phyloP scores from a whole-genome alignment of 2,113 vertebrate genomes.

The Coptodon bakossiorum region DNA sequence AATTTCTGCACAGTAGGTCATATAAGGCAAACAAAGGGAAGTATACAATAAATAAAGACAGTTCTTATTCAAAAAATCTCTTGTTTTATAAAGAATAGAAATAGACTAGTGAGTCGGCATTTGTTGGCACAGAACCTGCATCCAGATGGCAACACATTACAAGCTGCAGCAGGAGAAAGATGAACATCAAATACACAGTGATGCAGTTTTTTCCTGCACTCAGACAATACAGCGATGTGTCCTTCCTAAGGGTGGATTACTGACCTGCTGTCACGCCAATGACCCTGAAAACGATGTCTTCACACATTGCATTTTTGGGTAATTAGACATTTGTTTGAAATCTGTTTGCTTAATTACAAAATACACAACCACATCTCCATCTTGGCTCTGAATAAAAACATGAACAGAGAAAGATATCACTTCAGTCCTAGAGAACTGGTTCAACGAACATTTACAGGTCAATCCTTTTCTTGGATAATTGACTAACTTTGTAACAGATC shows the following conservation, averaged over 20 bases:
- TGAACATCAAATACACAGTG: background rate
- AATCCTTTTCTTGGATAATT: background rate
- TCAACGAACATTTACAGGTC: background rate
- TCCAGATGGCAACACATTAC: background rate
- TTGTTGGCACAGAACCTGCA: background rate
- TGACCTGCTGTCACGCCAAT: background rate
- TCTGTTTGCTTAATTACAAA: background rate
- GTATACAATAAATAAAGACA: too few relatives aligned
- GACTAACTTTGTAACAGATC: background rate
- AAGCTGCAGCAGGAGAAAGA: background rate
- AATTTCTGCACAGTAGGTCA: too few relatives aligned
- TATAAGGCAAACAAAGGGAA: too few relatives aligned
- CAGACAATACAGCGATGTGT: background rate
- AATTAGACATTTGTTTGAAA: background rate
- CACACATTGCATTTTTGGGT: background rate
- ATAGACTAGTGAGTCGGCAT: background rate
- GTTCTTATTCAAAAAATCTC: too few relatives aligned
- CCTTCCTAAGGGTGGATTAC: background rate
- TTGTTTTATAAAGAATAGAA: too few relatives aligned
- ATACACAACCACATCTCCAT: background rate
- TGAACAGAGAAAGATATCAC: background rate
- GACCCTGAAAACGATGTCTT: background rate
- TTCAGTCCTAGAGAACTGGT: fast-evolving
- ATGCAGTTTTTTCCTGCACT: background rate
- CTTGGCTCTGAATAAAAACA: background rate